These are phyloP conservation scores for Cryptoblepharus egeriae DNA, from an alignment of 2,797 vertebrate genomes.

Conservation along the genomic window DNA sequence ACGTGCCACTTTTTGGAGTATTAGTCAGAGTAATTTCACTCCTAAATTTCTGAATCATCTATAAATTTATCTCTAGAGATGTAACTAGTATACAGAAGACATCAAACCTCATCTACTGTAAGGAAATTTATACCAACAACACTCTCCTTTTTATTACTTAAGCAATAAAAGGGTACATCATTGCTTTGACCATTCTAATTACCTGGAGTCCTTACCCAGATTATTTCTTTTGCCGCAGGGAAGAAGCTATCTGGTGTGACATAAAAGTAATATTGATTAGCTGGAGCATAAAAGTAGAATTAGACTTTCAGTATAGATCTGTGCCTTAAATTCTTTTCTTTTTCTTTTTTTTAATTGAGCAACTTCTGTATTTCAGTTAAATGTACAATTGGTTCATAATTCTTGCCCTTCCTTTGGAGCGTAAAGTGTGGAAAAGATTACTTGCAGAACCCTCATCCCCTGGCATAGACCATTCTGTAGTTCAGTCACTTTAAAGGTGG, in stretches of 20 bases:
- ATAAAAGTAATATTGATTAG: constrained; percentile 56
- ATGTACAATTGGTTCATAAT: neutral
- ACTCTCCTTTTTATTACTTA: constrained; percentile 47
- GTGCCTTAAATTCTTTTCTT: constrained; percentile 15
- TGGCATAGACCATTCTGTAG: neutral
- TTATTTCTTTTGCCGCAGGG: constrained; percentile 31
- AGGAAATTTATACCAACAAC: constrained; percentile 31
- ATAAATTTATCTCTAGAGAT: constrained; percentile 18
- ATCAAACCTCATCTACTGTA: neutral
- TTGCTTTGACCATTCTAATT: constrained; percentile 44
- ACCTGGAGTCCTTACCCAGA: constrained; percentile 20
- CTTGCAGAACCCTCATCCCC: neutral
- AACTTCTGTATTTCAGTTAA: constrained; percentile 25
- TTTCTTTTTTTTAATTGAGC: constrained; percentile 22
- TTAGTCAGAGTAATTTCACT: constrained; percentile 18
- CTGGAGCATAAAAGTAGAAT: constrained; percentile 44
- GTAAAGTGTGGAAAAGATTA: neutral
- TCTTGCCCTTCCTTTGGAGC: neutral
- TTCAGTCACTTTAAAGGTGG: neutral
- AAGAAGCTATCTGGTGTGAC: constrained; percentile 44
- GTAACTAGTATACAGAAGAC: constrained; percentile 26
- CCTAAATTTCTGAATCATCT: constrained; percentile 27
- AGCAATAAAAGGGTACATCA: constrained; percentile 33
- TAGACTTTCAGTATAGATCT: constrained; percentile 24
- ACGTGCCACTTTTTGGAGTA: neutral